Percentiles rank a stretch among this genome's conserved stretches.
These are phyloP conservation scores for Eurytemora carolleeae DNA, from an alignment of 1,140 invertebrate genomes.

Conservation along the genomic window DNA sequence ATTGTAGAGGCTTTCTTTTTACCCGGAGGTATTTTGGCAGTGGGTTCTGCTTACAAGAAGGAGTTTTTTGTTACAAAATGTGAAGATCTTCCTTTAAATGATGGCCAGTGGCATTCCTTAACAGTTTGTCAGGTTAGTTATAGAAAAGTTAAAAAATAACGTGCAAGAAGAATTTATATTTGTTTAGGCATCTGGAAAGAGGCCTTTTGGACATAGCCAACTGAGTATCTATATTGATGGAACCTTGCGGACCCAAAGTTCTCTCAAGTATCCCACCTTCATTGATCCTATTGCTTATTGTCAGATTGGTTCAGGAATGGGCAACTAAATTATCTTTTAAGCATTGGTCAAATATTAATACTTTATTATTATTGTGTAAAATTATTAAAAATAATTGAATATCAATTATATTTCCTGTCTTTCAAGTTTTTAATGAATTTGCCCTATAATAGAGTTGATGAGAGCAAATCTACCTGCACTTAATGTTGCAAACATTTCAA, in stretches of 20 bases:
- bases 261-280: conserved; percentile 36
- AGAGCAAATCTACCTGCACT: conserved; percentile 2
- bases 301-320: conserved; percentile 4
- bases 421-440: too few relatives aligned
- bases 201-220: conserved; percentile 40
- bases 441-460: too few relatives aligned
- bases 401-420: too few relatives aligned
- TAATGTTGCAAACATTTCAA: conserved; percentile 1
- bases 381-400: too few relatives aligned
- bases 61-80: conserved; percentile 35
- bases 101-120: conserved; percentile 39
- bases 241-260: conserved; percentile 30
- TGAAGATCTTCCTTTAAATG: conserved; percentile 29
- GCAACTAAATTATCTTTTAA: too few relatives aligned
- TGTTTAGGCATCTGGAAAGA: conserved; percentile 29
- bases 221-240: conserved; percentile 40
- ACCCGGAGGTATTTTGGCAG: conserved; percentile 32
- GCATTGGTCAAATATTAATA: too few relatives aligned
- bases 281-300: conserved; percentile 30
- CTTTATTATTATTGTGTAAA: too few relatives aligned
- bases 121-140: conserved; percentile 34
- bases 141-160: too few relatives aligned
- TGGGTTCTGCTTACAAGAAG: conserved; percentile 35
- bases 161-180: too few relatives aligned
- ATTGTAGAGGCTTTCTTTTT: conserved; percentile 38